These are phyloP conservation scores for Machimus rusticus DNA, from an alignment of 2,888 invertebrate genomes.

Conservation along the genomic window DNA sequence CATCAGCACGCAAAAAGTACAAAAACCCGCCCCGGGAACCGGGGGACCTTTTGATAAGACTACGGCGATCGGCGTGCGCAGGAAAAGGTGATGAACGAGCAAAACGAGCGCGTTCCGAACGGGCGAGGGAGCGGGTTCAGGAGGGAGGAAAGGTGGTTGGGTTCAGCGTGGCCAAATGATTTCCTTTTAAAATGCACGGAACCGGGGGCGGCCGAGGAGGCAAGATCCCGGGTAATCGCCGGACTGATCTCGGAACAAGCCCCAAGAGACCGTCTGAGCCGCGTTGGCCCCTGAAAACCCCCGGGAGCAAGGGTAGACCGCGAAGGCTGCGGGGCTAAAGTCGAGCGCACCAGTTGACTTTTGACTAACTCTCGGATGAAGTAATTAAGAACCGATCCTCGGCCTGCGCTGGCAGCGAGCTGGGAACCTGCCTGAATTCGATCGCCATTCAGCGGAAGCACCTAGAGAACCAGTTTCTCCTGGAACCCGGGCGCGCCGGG, in stretches of 20 bases:
- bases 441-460: slow-evolving; percentile 10
- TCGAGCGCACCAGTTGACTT: slow-evolving; percentile 21
- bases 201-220: not conserved
- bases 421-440: not conserved
- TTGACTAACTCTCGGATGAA: slow-evolving; percentile 29
- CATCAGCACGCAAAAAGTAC: slow-evolving; percentile 36
- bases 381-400: slow-evolving; percentile 38
- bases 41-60: not conserved
- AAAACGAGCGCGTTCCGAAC: not conserved
- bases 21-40: not conserved
- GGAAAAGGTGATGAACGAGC: not conserved
- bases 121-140: not conserved
- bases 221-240: not conserved
- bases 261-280: slow-evolving; percentile 16
- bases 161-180: slow-evolving; percentile 19
- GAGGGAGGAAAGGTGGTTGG: not conserved
- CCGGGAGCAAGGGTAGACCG: not conserved
- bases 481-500: not conserved
- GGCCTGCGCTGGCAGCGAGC: not conserved
- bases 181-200: not conserved
- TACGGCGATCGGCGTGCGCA: not conserved
- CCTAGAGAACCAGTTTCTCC: slow-evolving; percentile 2
- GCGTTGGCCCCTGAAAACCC: not conserved
- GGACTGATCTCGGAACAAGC: slow-evolving; percentile 9
- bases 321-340: not conserved